phyloP scores from a whole-genome alignment of 2,113 vertebrate species.

The Siniperca chuatsi region DNA sequence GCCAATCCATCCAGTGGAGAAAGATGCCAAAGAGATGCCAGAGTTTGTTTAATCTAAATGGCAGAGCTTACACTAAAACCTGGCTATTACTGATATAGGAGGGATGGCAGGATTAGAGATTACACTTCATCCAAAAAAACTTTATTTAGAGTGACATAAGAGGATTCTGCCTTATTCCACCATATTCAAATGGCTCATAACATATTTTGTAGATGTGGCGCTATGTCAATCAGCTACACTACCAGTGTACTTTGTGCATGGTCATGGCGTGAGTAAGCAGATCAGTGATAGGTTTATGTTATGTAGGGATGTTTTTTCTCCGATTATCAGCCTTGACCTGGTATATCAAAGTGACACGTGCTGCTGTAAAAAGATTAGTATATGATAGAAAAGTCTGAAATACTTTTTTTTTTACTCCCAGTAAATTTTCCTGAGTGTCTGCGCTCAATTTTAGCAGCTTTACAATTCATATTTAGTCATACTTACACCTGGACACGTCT shows the following conservation, averaged over 20 bases:
- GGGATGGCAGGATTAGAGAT: slow-evolving; percentile 79
- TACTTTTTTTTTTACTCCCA: slow-evolving; percentile 5
- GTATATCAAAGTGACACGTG: slow-evolving; percentile 23
- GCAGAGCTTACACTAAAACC: slow-evolving; percentile 77
- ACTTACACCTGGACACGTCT: neutral
- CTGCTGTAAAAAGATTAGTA: slow-evolving; percentile 36
- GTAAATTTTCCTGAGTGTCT: neutral
- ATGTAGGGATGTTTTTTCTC: slow-evolving; percentile 33
- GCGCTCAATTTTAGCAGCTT: neutral
- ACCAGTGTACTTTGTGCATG: slow-evolving; percentile 31
- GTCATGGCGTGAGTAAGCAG: slow-evolving; percentile 58
- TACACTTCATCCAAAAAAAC: slow-evolving; percentile 80
- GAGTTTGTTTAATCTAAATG: slow-evolving; percentile 83
- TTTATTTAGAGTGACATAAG: slow-evolving; percentile 82
- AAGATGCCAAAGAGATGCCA: slow-evolving; percentile 61
- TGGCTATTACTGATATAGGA: slow-evolving; percentile 78
- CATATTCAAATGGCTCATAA: slow-evolving; percentile 60
- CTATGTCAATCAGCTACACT: slow-evolving; percentile 16
- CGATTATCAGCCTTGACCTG: slow-evolving; percentile 48
- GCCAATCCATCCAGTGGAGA: slow-evolving; percentile 55
- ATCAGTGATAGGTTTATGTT: slow-evolving; percentile 65
- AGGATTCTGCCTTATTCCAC: slow-evolving; percentile 75
- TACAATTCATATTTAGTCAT: neutral
- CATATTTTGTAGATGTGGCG: slow-evolving; percentile 53
- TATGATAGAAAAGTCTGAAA: slow-evolving; percentile 20